phyloP scores from a whole-genome alignment of 2,797 vertebrate species.

The Margarornis squamiger region DNA sequence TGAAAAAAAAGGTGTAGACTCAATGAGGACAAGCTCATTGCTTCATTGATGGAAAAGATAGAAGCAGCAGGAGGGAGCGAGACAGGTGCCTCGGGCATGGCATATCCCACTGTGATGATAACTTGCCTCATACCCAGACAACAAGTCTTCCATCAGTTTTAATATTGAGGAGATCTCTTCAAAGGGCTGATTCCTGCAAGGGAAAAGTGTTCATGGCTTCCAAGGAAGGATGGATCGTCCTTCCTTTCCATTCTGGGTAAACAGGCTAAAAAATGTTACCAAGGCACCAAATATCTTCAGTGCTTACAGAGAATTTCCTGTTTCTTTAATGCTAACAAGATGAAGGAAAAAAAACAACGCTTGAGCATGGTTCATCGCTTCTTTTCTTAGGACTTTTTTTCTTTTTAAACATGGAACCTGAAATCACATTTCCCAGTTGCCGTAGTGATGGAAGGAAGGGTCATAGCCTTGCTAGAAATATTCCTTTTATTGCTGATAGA shows the following conservation, averaged over 20 bases:
- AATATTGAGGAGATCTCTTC: not conserved
- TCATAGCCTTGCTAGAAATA: constrained; percentile 36
- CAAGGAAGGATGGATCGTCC: not conserved
- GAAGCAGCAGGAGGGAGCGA: not conserved
- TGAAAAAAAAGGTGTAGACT: not conserved
- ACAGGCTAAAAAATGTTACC: not conserved
- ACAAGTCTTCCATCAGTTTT: not conserved
- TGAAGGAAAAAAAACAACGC: not conserved
- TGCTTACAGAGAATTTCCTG: not conserved
- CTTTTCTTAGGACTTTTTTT: not conserved
- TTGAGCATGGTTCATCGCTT: not conserved
- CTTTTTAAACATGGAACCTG: not conserved
- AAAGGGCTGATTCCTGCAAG: not conserved
- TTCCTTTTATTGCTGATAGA: constrained; percentile 42
- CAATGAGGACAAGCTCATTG: not conserved
- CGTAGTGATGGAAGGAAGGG: constrained; percentile 25
- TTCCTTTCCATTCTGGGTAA: not conserved
- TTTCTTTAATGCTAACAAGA: not conserved
- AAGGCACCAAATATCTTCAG: not conserved
- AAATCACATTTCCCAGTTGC: not conserved
- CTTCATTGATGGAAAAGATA: not conserved
- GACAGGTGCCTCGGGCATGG: not conserved
- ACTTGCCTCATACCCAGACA: not conserved
- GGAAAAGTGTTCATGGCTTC: not conserved
- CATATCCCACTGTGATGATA: not conserved